phyloP scores from a whole-genome alignment of 2,113 vertebrate genomes.

The Astatoreochromis straeleni region DNA sequence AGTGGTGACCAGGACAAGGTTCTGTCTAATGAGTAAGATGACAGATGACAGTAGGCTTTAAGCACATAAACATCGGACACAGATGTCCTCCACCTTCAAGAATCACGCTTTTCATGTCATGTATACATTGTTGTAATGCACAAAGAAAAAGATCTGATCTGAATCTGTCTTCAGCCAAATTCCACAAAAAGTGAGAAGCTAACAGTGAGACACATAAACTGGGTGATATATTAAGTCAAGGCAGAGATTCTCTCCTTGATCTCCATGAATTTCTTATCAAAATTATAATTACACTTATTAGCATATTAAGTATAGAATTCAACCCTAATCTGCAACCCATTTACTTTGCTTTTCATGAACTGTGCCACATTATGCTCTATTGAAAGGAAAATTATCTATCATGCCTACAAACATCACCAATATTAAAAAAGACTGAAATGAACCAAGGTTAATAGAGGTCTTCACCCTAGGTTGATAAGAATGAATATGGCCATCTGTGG shows the following conservation, averaged over 20 bases:
- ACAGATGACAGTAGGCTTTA: background rate
- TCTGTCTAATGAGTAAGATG: background rate
- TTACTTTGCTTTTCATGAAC: constrained; percentile 30
- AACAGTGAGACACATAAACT: background rate
- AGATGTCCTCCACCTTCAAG: background rate
- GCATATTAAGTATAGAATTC: constrained; percentile 51
- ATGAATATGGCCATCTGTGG: background rate
- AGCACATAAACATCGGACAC: background rate
- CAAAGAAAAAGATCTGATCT: background rate
- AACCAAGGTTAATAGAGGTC: constrained; percentile 53
- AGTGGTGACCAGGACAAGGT: background rate
- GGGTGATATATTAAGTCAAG: background rate
- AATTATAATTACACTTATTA: constrained; percentile 36
- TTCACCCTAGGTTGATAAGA: constrained; percentile 9
- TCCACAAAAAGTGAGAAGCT: background rate
- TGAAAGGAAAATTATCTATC: constrained; percentile 19
- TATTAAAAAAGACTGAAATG: background rate
- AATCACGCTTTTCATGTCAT: background rate
- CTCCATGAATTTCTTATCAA: constrained; percentile 15
- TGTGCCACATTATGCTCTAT: background rate
- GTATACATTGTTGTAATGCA: background rate
- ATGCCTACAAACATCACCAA: background rate
- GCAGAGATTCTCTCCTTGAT: background rate
- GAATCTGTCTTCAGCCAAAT: background rate
- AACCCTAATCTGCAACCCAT: constrained; percentile 27